Percentiles rank a stretch among this genome's conserved stretches.
Conservation (phyloP, 2,113 vertebrate genomes). For the Oreotrochilus melanogaster region DNA sequence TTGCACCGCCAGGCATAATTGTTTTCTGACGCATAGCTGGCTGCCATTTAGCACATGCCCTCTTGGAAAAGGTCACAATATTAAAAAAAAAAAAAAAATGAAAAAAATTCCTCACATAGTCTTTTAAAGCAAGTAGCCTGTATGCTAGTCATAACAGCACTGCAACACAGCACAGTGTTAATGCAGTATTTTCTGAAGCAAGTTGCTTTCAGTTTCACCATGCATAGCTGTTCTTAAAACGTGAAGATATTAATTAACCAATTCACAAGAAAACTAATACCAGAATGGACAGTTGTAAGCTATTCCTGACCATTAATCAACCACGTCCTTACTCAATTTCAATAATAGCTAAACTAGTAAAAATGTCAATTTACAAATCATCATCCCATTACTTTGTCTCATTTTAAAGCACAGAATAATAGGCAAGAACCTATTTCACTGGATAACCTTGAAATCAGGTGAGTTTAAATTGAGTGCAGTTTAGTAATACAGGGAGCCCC, state of each 20-base stretch:
- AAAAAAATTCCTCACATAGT: neutral
- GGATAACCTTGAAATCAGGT: neutral
- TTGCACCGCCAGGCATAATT: slow-evolving; percentile 12
- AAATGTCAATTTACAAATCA: neutral
- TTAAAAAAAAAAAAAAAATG: neutral
- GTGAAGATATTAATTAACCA: neutral
- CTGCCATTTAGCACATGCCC: slow-evolving; percentile 57
- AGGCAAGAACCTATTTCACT: neutral
- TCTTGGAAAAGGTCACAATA: slow-evolving; percentile 43
- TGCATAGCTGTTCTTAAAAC: neutral
- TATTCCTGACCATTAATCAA: neutral
- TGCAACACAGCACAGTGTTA: neutral
- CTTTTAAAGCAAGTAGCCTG: neutral
- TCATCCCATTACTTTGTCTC: neutral
- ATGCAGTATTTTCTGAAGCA: neutral
- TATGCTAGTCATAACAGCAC: neutral
- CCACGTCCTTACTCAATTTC: neutral
- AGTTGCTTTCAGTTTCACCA: neutral
- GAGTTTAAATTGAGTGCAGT: neutral
- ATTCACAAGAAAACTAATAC: neutral
- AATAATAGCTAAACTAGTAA: neutral
- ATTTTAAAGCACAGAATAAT: neutral
- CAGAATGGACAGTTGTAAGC: neutral
- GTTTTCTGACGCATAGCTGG: slow-evolving; percentile 50
- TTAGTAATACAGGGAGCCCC: neutral